These are phyloP conservation scores for Drosophila pruinosa DNA, from an alignment of 1,140 invertebrate genomes.

Conservation along the genomic window DNA sequence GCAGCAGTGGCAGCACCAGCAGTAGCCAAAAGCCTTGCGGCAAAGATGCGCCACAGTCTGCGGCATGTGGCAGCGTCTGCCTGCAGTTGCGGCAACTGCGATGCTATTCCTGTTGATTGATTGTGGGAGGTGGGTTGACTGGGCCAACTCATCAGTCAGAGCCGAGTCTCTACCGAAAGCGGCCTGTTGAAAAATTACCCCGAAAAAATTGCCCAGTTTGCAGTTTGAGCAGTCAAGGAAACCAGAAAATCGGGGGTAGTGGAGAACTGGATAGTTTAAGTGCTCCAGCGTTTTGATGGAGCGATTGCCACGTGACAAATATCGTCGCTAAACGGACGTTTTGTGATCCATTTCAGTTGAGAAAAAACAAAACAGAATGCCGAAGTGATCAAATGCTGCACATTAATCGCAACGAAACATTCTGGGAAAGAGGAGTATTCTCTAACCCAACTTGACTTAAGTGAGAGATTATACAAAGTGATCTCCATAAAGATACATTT, in stretches of 20 bases:
- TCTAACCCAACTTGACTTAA: neutral
- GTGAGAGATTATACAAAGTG: neutral
- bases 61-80: neutral
- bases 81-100: neutral
- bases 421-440: neutral
- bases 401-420: conserved; percentile 13
- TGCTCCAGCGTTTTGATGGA: conserved; percentile 29
- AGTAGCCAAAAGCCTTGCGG: conserved; percentile 59
- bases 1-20: conserved; percentile 17
- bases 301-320: conserved; percentile 48
- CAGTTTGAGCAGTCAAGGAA: neutral
- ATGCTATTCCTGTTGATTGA: conserved; percentile 29
- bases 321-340: conserved; percentile 42
- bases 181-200: conserved; percentile 26
- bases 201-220: conserved; percentile 19
- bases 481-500: neutral
- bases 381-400: conserved; percentile 7
- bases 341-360: conserved; percentile 15
- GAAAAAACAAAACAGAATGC: neutral
- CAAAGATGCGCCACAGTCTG: conserved; percentile 48
- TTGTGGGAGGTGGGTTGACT: conserved; percentile 30
- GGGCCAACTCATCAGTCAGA: neutral
- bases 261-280: neutral
- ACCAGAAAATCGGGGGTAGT: neutral
- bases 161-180: neutral